A percentile compares a stretch with the other conserved stretches of the same genome.
phyloP scores from a whole-genome alignment of 2,113 vertebrate genomes.

The Uria lomvia region DNA sequence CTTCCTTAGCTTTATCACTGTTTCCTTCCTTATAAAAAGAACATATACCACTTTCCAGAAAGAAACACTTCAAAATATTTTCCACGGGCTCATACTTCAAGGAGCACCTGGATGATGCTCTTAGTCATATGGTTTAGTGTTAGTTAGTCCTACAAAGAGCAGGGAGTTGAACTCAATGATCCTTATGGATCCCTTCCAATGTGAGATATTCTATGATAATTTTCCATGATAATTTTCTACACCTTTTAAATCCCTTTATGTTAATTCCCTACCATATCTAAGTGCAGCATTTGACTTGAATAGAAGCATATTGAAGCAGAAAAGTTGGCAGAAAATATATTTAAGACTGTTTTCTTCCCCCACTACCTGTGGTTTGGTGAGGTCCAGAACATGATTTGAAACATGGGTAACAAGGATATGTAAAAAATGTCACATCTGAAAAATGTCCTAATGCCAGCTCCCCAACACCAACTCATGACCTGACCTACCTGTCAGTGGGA shows the following conservation, averaged over 20 bases:
- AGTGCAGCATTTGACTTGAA: not conserved
- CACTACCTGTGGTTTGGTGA: not conserved
- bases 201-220: not conserved
- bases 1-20: constrained; percentile 8
- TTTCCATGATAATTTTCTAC: not conserved
- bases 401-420: not conserved
- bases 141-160: not conserved
- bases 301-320: not conserved
- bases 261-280: not conserved
- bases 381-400: not conserved
- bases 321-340: not conserved
- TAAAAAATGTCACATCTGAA: not conserved
- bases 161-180: not conserved
- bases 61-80: not conserved
- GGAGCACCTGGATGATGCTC: rapidly evolving
- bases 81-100: not conserved
- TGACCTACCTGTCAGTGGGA: not conserved
- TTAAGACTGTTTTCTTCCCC: not conserved
- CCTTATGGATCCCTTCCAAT: not conserved
- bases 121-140: not conserved
- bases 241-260: not conserved
- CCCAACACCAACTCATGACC: not conserved
- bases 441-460: not conserved
- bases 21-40: not conserved
- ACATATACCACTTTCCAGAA: not conserved